Evolutionary conservation across 2,888 invertebrate species (phyloP), one percentile per base, ranked within the genome.

Genomic region (Ichneumoninae sp.): DNA sequence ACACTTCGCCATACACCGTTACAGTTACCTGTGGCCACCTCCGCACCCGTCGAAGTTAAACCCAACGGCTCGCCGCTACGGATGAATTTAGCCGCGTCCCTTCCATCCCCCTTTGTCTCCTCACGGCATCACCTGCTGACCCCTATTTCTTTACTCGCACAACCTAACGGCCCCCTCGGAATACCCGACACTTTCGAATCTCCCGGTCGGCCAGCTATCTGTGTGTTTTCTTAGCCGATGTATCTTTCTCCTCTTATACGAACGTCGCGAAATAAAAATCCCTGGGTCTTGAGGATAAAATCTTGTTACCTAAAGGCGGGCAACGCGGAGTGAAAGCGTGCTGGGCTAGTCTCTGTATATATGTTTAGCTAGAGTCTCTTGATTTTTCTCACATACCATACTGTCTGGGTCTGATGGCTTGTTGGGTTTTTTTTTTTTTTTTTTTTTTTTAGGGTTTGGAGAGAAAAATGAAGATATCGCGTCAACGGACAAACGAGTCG

Each of bases 401-500:
- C 10, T 10, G 54, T 54, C 26, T 8, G 7, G 8, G 54, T 22
- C 26, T 1, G 3, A 57, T 22, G 22, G 10, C 22, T 57, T 22
- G 26, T 26, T 26, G 22, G 57, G 19, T 22, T n/a, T 2, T 52
- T 52, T 26, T 26, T 3, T 52, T 2, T 50, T 6, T 50, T n/a
- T 62, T 74, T 44, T 65, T 50, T 44, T 54, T 72, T 57, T 66
- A 30, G 16, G 36, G 40, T 5, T 13, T 16, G 40, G 13, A 36
- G 30, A 50, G 65, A 71, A 76, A 76, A 76, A 81, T 65, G 10
- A 47, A 36, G 36, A 72, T 47, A 69, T 36, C 66, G 68, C 54
- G 71, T 81, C 70, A 65, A 71, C 44, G 75, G 75, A 81, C 65
- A 81, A 81, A 81, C 76, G 76, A 81, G 76, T 57, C 19, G 65